Base-by-base conservation (phyloP, 2,113 vertebrate genomes). In the Pholis gunnellus region DNA sequence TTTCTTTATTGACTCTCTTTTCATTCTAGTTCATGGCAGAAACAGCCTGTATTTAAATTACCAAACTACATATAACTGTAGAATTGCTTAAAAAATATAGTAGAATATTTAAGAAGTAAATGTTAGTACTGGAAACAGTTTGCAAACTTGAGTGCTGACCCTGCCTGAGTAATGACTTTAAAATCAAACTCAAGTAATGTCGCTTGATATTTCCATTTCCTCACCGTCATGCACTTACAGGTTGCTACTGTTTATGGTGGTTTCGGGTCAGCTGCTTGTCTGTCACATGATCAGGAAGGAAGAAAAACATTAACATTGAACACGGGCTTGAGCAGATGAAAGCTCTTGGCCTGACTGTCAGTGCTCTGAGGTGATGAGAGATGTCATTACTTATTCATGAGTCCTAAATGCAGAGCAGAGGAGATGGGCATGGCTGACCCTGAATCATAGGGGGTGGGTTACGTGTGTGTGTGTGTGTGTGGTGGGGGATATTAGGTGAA, bases 371-470 rank as follows among this genome's bases (percentile, higher is more conserved):
- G 88, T 93, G 90, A 91, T 91, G 90, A 91, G 89, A 91, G 91
- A 93, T 81, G 87, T 79, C 91, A 92, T 94, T 93, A 94, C 91
- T 94, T 93, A 94, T 95, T 94, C 93, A 94, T 95, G 93, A 93
- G 90, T 85, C 92, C 89, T 94, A 93, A 93, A 94, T 92, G 86
- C 86, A 91, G 93, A 90, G 91, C 89, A 87, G 90, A 88, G 87
- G 90, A 92, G 92, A 94, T 88, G 90, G 87, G 93, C 92, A 90
- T 94, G 93, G 89, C 81, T 90, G 90, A 92, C 80, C 91, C 88
- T 83, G 89, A 89, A 88, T 90, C 86, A 78, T 64, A 86, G 80
- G 72, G 90, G 87, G 82, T 83, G 85, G 84, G 80, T 80, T 87
- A 75, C 22, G 69, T 82, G 46, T 74, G 54, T 75, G 60, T 61